A percentile compares a stretch with the other conserved stretches of the same genome.
These are phyloP conservation scores for Glossophaga mutica DNA, from an alignment of 2,797 vertebrate species.

Conservation along the genomic window DNA sequence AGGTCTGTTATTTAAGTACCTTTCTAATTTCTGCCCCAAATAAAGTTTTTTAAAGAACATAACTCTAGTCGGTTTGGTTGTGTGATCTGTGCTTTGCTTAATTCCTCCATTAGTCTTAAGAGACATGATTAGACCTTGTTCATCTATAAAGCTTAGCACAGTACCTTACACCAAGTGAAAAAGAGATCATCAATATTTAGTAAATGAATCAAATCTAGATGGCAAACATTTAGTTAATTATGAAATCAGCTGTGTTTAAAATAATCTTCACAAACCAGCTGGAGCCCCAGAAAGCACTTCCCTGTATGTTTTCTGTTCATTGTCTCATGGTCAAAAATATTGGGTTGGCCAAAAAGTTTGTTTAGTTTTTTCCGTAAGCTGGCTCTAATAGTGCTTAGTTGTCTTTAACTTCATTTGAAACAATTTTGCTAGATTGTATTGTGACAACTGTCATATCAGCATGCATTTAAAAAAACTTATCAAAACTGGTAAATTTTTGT, in stretches of 20 bases:
- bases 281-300: background rate
- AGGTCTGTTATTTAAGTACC: background rate
- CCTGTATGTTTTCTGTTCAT: background rate
- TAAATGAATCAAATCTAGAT: background rate
- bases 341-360: too few relatives aligned
- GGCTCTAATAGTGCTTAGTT: too few relatives aligned
- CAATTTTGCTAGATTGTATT: too few relatives aligned
- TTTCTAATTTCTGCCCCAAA: background rate
- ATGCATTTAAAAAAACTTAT: too few relatives aligned
- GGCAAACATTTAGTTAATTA: background rate
- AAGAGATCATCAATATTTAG: background rate
- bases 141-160: background rate
- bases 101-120: background rate
- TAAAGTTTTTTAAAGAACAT: background rate
- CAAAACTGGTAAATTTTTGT: background rate
- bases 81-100: background rate
- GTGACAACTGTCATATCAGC: too few relatives aligned
- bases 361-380: too few relatives aligned
- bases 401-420: too few relatives aligned
- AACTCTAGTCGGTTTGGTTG: background rate
- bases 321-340: background rate
- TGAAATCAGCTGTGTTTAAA: background rate
- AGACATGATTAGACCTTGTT: rapidly evolving
- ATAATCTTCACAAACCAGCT: background rate
- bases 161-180: background rate